Evolutionary conservation across 2,113 vertebrate genomes (phyloP).

Genomic region (Sigmodon hispidus): DNA sequence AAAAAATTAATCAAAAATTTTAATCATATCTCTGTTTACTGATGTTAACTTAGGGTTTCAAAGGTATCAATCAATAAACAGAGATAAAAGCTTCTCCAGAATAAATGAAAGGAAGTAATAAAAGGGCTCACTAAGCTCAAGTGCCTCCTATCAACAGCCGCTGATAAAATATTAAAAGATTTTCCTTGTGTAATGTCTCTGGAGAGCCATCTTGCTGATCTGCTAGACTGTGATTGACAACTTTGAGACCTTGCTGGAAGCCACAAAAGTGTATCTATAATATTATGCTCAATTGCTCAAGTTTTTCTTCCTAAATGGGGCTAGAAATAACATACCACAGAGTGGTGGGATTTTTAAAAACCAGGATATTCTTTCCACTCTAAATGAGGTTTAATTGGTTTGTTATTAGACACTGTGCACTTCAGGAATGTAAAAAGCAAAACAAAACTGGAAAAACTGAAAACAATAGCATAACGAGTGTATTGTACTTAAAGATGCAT

Average conservation of each 20-base stretch:
- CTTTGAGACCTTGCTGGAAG: conserved; percentile 70
- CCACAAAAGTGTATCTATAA: conserved; percentile 68
- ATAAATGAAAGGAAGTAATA: conserved; percentile 78
- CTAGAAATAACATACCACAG: conserved; percentile 62
- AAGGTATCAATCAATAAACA: conserved; percentile 65
- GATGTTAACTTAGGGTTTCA: conserved; percentile 68
- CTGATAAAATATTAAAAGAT: conserved; percentile 85
- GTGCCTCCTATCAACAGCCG: conserved; percentile 67
- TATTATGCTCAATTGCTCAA: conserved; percentile 38
- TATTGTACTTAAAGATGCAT: neutral
- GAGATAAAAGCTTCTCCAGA: conserved; percentile 77
- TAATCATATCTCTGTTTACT: conserved; percentile 45
- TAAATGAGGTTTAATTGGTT: conserved; percentile 61
- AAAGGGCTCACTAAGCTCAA: conserved; percentile 74
- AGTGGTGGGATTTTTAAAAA: conserved; percentile 68
- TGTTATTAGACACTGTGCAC: conserved; percentile 29
- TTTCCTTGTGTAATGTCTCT: conserved; percentile 78
- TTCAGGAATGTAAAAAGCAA: neutral
- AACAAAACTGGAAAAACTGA: neutral
- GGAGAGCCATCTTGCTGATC: conserved; percentile 58
- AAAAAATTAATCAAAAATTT: conserved; percentile 37
- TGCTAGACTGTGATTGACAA: conserved; percentile 77
- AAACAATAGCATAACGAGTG: neutral
- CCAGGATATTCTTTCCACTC: conserved; percentile 10
- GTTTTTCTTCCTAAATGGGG: conserved; percentile 65